A percentile compares a stretch with the other conserved stretches of the same genome.
Conservation (phyloP, 2,888 invertebrate species). For the Petrolisthes cinctipes region DNA sequence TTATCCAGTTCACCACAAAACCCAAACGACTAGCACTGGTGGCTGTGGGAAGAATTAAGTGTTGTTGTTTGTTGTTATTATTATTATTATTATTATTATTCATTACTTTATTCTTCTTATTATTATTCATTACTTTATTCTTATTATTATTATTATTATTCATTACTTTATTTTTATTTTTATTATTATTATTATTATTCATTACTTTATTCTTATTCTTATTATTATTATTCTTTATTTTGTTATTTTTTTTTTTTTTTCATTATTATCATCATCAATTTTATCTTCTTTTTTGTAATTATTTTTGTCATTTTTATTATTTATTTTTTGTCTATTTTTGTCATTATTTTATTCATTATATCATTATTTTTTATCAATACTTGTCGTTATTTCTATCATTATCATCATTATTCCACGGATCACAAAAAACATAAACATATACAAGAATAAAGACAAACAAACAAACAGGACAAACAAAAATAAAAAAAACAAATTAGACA, state of each 20-base stretch:
- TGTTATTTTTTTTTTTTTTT: not conserved
- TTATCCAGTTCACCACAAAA: constrained; percentile 64
- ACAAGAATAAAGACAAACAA: not conserved
- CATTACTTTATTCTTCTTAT: not conserved
- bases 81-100: not conserved
- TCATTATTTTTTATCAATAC: no score
- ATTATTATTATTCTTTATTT: not conserved
- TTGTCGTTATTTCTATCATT: no score
- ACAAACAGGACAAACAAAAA: not conserved
- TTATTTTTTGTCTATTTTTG: no score
- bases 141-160: not conserved
- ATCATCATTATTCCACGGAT: no score
- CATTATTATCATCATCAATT: not conserved
- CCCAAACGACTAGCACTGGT: constrained; percentile 44
- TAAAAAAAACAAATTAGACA: not conserved
- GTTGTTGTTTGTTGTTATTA: not conserved
- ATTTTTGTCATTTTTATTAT: no score
- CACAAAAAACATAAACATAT: no score
- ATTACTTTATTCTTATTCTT: not conserved
- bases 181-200: not conserved
- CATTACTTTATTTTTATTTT: not conserved
- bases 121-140: not conserved
- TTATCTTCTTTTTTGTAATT: not conserved
- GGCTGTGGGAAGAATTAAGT: constrained; percentile 20
- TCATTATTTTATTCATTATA: no score